Percentiles rank a stretch among this genome's conserved stretches.
These are phyloP conservation scores for Oreortyx pictus DNA, from an alignment of 2,797 vertebrate genomes.

Conservation along the genomic window DNA sequence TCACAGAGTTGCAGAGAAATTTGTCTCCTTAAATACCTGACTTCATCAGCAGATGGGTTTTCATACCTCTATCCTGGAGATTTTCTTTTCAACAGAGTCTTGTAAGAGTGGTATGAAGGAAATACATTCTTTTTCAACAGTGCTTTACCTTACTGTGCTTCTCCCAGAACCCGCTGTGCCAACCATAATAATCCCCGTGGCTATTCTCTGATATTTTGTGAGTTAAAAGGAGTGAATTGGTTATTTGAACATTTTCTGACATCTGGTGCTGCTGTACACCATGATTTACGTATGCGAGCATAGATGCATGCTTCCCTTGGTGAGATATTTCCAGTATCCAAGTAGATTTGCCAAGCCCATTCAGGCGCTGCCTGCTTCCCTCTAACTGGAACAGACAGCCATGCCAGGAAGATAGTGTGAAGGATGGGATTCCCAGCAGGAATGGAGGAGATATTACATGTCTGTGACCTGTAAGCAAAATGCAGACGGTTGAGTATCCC, in stretches of 20 bases:
- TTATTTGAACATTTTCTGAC: not conserved
- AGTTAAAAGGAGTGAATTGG: not conserved
- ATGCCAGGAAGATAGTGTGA: not conserved
- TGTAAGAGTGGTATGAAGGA: not conserved
- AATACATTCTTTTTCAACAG: not conserved
- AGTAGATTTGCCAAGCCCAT: not conserved
- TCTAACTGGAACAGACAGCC: not conserved
- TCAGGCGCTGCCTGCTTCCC: not conserved
- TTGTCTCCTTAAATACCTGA: not conserved
- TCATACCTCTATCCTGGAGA: not conserved
- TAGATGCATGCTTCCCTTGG: not conserved
- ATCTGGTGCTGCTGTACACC: not conserved
- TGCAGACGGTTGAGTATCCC: not conserved
- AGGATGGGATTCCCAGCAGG: not conserved
- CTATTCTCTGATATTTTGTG: not conserved
- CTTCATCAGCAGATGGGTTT: slow-evolving; percentile 37
- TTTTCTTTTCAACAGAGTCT: not conserved
- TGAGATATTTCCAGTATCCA: not conserved
- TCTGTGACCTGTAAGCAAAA: not conserved
- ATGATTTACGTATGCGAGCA: not conserved
- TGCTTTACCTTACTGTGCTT: not conserved
- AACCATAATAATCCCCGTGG: not conserved
- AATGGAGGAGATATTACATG: rapidly evolving
- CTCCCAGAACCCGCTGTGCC: not conserved
- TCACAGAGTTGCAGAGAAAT: not conserved